phyloP scores from a whole-genome alignment of 2,888 invertebrate genomes.

The Venusia cambrica region DNA sequence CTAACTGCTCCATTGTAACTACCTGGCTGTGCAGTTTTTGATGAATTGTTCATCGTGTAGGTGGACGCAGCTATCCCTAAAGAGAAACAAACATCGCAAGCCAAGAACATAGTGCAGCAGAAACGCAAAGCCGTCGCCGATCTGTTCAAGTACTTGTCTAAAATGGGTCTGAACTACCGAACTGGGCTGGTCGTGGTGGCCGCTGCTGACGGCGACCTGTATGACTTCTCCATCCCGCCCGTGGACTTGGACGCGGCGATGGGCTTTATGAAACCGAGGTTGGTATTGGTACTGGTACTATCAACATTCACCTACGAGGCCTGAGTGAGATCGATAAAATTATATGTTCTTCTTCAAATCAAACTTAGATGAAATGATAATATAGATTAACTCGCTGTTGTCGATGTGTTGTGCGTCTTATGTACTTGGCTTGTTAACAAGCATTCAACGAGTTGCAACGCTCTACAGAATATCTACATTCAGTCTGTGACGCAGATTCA shows the following conservation, averaged over 20 bases:
- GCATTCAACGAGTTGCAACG: too few species aligned
- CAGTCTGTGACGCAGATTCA: too few species aligned
- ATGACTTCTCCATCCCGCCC: constrained; percentile 85
- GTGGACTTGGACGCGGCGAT: constrained; percentile 84
- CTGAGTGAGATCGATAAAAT: too few species aligned
- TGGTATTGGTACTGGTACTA: too few species aligned
- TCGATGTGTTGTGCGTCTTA: too few species aligned
- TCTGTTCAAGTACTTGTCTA: constrained; percentile 89
- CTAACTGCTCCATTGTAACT: too few species aligned
- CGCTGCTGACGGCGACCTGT: constrained; percentile 69
- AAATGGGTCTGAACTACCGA: constrained; percentile 90
- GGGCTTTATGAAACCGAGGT: constrained; percentile 76
- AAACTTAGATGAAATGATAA: too few species aligned
- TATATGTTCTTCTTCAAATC: too few species aligned
- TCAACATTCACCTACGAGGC: too few species aligned
- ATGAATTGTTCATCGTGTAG: constrained; percentile 40
- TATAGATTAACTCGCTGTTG: too few species aligned
- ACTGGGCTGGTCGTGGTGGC: constrained; percentile 85
- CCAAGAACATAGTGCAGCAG: constrained; percentile 90
- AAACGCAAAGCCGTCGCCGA: constrained; percentile 93
- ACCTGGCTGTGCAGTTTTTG: not conserved
- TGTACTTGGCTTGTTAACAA: too few species aligned
- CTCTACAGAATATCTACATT: too few species aligned
- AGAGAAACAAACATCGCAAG: constrained; percentile 88
- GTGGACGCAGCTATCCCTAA: constrained; percentile 81